phyloP scores from a whole-genome alignment of 37 sponge, comb jelly and placozoan genomes.

The Mnemiopsis leidyi region DNA sequence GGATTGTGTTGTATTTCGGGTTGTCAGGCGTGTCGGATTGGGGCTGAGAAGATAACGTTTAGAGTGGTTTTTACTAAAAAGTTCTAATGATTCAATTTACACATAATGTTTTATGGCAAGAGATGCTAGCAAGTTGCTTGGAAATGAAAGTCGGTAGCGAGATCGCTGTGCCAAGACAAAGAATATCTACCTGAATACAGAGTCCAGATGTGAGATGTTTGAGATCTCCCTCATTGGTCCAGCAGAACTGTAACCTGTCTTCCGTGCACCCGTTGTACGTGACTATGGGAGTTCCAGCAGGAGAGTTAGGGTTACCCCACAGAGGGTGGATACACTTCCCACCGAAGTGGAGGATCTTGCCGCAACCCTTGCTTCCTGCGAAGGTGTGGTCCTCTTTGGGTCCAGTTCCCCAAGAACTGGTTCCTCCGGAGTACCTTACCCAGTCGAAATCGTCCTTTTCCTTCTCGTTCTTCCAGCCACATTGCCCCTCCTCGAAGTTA shows the following conservation, averaged over 20 bases:
- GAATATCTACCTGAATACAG: constrained; percentile 34
- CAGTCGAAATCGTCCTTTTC: constrained; percentile 66
- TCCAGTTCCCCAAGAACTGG: constrained; percentile 54
- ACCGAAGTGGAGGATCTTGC: constrained; percentile 17
- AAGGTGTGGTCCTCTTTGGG: constrained; percentile 66
- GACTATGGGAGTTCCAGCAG: constrained; percentile 1
- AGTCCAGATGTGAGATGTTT: constrained; percentile 61
- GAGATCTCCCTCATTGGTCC: constrained; percentile 55
- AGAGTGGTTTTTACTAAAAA: too few species aligned
- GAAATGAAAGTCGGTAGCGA: too few species aligned
- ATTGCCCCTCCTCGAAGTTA: constrained; percentile 65
- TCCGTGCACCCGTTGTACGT: constrained; percentile 47
- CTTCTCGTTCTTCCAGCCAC: constrained; percentile 66
- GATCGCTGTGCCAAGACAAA: too few species aligned
- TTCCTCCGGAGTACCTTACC: constrained; percentile 31
- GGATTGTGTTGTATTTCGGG: not conserved
- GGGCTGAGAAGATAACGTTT: not conserved
- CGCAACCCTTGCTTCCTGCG: constrained; percentile 62
- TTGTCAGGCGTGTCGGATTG: not conserved
- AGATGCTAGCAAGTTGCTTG: too few species aligned
- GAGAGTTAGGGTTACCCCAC: constrained; percentile 45
- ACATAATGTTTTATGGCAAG: too few species aligned
- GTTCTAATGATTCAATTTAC: too few species aligned
- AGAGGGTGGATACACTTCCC: constrained; percentile 55
- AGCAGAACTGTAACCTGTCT: constrained; percentile 63